Evolutionary conservation across 1,140 invertebrate species (phyloP).

Genomic region (Vollenhovia emeryi): DNA sequence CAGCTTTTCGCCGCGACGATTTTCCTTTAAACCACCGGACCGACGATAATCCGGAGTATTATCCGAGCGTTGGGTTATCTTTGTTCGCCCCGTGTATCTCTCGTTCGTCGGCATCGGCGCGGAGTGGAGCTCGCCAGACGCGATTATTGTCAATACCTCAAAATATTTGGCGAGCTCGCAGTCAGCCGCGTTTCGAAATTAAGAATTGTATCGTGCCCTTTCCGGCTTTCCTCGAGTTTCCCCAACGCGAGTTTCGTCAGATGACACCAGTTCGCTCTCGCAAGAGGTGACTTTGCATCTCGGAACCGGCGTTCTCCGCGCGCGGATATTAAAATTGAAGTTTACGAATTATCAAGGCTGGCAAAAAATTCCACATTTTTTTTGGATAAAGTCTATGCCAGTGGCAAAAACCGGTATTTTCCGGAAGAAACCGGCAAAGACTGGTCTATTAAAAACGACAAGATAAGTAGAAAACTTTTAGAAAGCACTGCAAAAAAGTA

Average conservation of each 20-base stretch:
- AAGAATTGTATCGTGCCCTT: neutral
- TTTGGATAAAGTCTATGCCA: no score
- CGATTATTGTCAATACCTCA: neutral
- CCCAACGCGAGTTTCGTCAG: neutral
- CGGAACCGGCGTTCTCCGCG: neutral
- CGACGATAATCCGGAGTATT: conserved; percentile 30
- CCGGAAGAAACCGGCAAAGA: no score
- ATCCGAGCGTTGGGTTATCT: conserved; percentile 55
- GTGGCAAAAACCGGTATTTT: no score
- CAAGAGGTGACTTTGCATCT: neutral
- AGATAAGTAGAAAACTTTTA: no score
- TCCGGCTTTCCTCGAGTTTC: neutral
- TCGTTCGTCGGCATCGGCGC: neutral
- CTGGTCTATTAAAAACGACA: no score
- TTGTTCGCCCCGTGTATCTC: conserved; percentile 44
- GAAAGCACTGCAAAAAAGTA: no score
- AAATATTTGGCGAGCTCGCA: neutral
- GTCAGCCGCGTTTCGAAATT: neutral
- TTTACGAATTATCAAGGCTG: no score
- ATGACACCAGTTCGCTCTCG: neutral
- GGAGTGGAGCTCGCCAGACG: neutral
- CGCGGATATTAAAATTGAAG: neutral
- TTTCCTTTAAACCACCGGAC: neutral
- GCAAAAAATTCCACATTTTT: no score
- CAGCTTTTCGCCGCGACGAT: neutral